Evolutionary conservation across 1,140 invertebrate species (phyloP).

Genomic region (Calephelis nemesis): DNA sequence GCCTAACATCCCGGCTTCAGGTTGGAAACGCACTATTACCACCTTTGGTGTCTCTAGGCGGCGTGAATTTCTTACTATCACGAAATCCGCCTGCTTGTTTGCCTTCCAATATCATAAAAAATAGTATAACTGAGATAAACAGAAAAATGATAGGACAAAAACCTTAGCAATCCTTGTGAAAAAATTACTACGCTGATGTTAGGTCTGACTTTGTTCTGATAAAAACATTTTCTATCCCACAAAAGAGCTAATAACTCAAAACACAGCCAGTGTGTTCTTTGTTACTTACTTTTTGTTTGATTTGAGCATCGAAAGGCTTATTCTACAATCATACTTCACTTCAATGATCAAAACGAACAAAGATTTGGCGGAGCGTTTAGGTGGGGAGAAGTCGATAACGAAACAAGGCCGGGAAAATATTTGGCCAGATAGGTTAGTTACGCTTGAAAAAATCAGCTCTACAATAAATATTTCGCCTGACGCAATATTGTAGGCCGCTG

Average conservation of each 20-base stretch:
- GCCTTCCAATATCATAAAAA: too few relatives aligned
- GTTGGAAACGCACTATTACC: too few relatives aligned
- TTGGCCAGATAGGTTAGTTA: conserved; percentile 14
- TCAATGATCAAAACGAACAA: conserved; percentile 13
- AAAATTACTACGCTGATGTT: neutral
- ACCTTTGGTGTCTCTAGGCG: too few relatives aligned
- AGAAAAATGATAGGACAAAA: too few relatives aligned
- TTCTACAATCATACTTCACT: conserved; percentile 12
- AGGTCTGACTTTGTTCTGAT: neutral
- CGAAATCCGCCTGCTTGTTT: too few relatives aligned
- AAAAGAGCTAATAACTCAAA: conserved; percentile 10
- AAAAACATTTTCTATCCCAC: conserved; percentile 7
- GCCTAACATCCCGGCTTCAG: too few relatives aligned
- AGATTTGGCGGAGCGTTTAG: neutral
- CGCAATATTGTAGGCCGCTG: neutral
- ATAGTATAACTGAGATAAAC: too few relatives aligned
- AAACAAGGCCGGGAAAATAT: conserved; percentile 15
- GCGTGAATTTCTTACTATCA: too few relatives aligned
- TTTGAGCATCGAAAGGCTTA: conserved; percentile 5
- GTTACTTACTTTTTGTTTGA: conserved; percentile 5
- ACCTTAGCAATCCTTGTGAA: too few relatives aligned
- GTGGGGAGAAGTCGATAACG: conserved; percentile 1
- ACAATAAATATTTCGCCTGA: neutral
- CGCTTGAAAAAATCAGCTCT: conserved; percentile 23
- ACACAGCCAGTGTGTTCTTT: conserved; percentile 7